Evolutionary conservation across 37 sponge, comb jelly and placozoan genomes (phyloP).

Genomic region (Petrosia ficiformis): DNA sequence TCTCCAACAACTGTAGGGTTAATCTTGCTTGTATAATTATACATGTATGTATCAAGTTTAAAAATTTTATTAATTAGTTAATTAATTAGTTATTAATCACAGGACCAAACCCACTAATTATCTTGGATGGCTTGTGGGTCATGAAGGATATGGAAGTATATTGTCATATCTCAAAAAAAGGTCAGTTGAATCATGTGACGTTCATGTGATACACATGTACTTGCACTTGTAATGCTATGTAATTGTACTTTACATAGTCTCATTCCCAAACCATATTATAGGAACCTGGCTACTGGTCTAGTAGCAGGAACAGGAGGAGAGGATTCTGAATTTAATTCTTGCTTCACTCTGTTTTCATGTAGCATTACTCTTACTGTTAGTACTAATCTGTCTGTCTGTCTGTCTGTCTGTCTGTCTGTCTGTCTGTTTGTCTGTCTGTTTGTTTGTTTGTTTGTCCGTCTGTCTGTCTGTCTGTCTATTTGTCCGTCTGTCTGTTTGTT

Average conservation of each 20-base stretch:
- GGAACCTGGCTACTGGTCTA: constrained; percentile 49
- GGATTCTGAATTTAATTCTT: constrained; percentile 63
- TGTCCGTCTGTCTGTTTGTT: too few species aligned
- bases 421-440: too few species aligned
- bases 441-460: too few species aligned
- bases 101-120: constrained; percentile 75
- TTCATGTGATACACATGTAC: background rate
- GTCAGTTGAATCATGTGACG: constrained; percentile 10
- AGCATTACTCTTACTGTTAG: constrained; percentile 51
- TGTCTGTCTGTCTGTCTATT: too few species aligned
- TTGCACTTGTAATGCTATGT: background rate
- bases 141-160: constrained; percentile 82
- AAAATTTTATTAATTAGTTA: too few species aligned
- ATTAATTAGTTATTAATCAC: too few species aligned
- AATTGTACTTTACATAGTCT: too few species aligned
- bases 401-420: background rate
- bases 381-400: background rate
- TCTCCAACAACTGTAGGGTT: too few species aligned
- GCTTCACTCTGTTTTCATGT: constrained; percentile 54
- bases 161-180: constrained; percentile 59
- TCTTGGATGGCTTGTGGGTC: constrained; percentile 73
- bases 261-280: too few species aligned
- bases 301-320: constrained; percentile 43
- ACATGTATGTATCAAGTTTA: too few species aligned
- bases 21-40: too few species aligned